phyloP scores from a whole-genome alignment of 2,888 invertebrate species.

The Kryphioiulus occultus region DNA sequence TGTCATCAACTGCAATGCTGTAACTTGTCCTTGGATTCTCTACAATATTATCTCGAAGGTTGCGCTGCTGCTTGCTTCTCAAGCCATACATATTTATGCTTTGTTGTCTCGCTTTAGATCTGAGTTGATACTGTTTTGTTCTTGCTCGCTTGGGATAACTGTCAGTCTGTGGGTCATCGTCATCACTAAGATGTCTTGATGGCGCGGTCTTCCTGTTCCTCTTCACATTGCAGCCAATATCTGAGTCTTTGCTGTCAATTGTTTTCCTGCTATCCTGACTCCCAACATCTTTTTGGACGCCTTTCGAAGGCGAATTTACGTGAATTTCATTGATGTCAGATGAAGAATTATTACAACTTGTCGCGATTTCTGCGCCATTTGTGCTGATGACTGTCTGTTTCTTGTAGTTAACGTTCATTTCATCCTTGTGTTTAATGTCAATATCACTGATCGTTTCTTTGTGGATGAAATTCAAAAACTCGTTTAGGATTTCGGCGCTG shows the following conservation, averaged over 20 bases:
- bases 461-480: neutral
- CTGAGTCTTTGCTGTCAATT: neutral
- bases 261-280: neutral
- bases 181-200: neutral
- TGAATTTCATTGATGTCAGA: neutral
- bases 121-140: neutral
- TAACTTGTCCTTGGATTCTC: neutral
- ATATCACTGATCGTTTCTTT: neutral
- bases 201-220: neutral
- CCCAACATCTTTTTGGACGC: neutral
- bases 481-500: neutral
- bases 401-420: too few species aligned
- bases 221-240: neutral
- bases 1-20: neutral
- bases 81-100: neutral
- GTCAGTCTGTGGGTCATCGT: neutral
- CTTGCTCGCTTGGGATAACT: neutral
- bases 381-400: neutral
- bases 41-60: neutral
- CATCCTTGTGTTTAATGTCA: neutral
- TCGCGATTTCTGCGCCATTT: neutral
- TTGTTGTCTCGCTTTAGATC: neutral
- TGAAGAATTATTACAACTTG: neutral
- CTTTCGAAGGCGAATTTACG: too few species aligned
- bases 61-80: neutral